Evolutionary conservation across 2,888 invertebrate species (phyloP), one percentile per base, ranked within the genome.

Genomic region (Chydorus sphaericus): DNA sequence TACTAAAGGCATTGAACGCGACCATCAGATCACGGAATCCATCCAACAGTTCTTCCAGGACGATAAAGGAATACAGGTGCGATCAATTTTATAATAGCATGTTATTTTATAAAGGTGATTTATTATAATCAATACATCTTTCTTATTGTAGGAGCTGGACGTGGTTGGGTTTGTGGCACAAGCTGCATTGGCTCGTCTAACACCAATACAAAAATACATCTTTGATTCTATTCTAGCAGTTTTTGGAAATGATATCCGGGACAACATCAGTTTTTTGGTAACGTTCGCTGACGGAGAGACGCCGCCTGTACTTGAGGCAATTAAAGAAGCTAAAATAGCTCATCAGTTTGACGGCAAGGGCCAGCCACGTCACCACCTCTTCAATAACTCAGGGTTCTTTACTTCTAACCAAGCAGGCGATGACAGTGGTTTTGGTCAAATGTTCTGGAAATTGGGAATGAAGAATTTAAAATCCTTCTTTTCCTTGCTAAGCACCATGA

Each of bases 361-460:
- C n/a, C 3, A 11, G 29, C 50, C 29, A 16, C 14, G 16, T 28
- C 29, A 3, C 16, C 29, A 50, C 28, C 16, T 23, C 11, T 50
- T 50, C 28, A 50, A 50, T 2, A 50, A 50, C 2, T 50, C 50
- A 11, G 2, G 11, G 2, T 29, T 50, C n/a, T 50, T 28, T 18
- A n/a, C 53, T 3, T 14, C 18, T 30, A 50, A 50, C 30, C 18
- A 31, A 7, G 18, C 7, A n/a, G 7, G 5, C 11, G 48, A 48
- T n/a, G 29, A n/a, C 11, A 26, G 18, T 5, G 11, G 8, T 20
- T 54, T n/a, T 5, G 23, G 18, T 11, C n/a, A 7, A 53, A 48
- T 5, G n/a, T 62, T 58, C 52, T 61, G 61, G 61, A 54, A 56
- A 14, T 58, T 61, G 60, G 61, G 58, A 16, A 44, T 31, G 11